phyloP scores from a whole-genome alignment of 2,113 vertebrate genomes.

The Zonotrichia leucophrys region DNA sequence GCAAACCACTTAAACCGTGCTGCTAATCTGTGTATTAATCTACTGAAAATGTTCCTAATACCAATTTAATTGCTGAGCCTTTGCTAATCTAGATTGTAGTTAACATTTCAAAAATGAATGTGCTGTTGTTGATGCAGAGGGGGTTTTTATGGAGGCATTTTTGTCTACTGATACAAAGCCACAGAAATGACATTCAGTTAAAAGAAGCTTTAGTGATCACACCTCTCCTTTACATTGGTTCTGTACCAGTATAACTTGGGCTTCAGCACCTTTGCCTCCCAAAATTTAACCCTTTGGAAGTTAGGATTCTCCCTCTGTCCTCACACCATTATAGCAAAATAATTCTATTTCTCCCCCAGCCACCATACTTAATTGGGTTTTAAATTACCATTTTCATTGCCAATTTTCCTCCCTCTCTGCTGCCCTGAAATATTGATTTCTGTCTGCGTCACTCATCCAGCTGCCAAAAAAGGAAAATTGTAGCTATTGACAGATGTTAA shows the following conservation, averaged over 20 bases:
- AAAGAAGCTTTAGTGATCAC: background rate
- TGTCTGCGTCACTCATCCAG: background rate
- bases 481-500: conserved; percentile 50
- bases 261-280: background rate
- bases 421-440: conserved; percentile 19
- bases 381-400: background rate
- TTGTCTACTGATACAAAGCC: background rate
- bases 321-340: background rate
- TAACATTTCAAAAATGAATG: conserved; percentile 26
- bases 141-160: background rate
- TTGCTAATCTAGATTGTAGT: conserved; percentile 38
- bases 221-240: background rate
- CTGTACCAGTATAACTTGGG: background rate
- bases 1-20: background rate
- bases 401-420: background rate
- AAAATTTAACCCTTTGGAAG: background rate
- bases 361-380: conserved; percentile 33
- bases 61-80: conserved; percentile 55
- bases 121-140: background rate
- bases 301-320: background rate
- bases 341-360: background rate
- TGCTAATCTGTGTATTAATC: conserved; percentile 16
- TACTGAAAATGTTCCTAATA: conserved; percentile 41
- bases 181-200: background rate
- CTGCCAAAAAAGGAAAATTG: conserved; percentile 51